Evolutionary conservation across 2,888 invertebrate genomes (phyloP).

Genomic region (Cryptocephalus primarius): DNA sequence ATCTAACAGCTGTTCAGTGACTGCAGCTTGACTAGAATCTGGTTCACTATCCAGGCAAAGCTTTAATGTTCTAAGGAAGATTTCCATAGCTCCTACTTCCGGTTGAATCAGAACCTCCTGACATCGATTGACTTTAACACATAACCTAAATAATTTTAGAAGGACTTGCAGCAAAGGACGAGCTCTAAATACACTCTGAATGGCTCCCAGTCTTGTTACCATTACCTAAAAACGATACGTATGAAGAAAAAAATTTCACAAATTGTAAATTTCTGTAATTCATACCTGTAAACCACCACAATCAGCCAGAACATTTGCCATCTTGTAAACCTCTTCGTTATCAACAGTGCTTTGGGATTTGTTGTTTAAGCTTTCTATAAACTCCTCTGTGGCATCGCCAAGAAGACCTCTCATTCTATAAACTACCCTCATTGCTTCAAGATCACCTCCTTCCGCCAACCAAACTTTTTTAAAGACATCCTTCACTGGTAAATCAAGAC

Average conservation of each 20-base stretch:
- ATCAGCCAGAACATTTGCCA: constrained; percentile 76
- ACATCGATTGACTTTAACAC: constrained; percentile 83
- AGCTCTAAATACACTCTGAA: constrained; percentile 77
- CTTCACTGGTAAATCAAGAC: constrained; percentile 89
- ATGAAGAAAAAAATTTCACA: not conserved
- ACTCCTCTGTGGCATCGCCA: constrained; percentile 98
- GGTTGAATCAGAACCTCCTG: constrained; percentile 83
- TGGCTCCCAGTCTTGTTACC: constrained; percentile 73
- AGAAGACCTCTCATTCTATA: constrained; percentile 96
- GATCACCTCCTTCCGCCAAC: constrained; percentile 80
- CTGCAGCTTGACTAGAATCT: constrained; percentile 60
- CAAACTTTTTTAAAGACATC: constrained; percentile 79
- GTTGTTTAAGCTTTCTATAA: constrained; percentile 85
- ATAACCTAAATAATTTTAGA: constrained; percentile 78
- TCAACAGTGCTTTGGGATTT: constrained; percentile 80
- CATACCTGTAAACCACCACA: constrained; percentile 58
- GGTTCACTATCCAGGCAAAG: constrained; percentile 56
- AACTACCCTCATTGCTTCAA: constrained; percentile 93
- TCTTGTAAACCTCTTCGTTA: constrained; percentile 87
- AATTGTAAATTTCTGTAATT: not conserved
- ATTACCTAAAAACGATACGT: constrained; percentile 48
- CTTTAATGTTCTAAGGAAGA: constrained; percentile 75
- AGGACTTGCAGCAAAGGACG: constrained; percentile 81
- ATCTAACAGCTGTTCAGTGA: constrained; percentile 84
- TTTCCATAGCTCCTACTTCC: constrained; percentile 70